Percentiles rank a stretch among this genome's conserved stretches.
Evolutionary conservation across 2,113 vertebrate genomes (phyloP).

Genomic region (Motacilla tschutschensis): DNA sequence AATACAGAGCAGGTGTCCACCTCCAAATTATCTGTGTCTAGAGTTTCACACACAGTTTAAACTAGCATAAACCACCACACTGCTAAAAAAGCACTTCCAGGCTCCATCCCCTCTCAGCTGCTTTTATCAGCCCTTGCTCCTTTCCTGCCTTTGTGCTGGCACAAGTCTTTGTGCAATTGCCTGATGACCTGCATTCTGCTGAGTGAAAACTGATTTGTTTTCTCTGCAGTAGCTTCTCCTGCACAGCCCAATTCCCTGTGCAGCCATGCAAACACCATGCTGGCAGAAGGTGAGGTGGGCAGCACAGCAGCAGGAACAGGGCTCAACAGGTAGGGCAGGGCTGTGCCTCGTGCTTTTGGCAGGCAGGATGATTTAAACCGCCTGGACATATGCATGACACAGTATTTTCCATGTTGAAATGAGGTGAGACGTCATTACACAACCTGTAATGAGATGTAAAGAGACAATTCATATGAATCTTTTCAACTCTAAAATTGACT

Average conservation of each 20-base stretch:
- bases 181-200: neutral
- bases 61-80: neutral
- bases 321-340: neutral
- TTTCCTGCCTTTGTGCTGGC: neutral
- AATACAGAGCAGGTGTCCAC: neutral
- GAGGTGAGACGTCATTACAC: neutral
- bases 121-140: neutral
- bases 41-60: neutral
- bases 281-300: neutral
- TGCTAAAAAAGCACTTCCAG: neutral
- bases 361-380: neutral
- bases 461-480: neutral
- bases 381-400: neutral
- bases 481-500: neutral
- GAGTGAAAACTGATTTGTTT: neutral
- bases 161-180: neutral
- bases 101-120: neutral
- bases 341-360: slow-evolving; percentile 15
- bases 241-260: neutral
- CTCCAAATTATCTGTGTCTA: neutral
- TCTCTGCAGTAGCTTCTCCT: neutral
- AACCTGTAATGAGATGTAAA: neutral
- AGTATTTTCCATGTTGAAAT: slow-evolving; percentile 24
- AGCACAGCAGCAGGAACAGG: neutral
- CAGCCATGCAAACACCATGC: neutral